Percentiles rank a stretch among this genome's conserved stretches.
Evolutionary conservation across 2,113 vertebrate species (phyloP).

Genomic region (Callocephalon fimbriatum): DNA sequence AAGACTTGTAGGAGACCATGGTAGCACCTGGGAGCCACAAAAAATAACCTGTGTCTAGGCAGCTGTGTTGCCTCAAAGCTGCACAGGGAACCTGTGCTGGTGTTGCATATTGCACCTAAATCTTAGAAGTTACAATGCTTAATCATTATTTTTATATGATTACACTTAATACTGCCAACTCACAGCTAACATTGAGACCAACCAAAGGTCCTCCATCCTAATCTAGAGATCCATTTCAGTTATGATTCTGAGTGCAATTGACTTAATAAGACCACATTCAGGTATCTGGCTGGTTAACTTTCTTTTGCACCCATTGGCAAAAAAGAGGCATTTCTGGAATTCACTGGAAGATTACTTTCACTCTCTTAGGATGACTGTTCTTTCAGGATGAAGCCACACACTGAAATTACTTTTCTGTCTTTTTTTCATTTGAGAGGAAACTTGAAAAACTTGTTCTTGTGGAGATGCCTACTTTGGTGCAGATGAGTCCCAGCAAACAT

Average conservation of each 20-base stretch:
- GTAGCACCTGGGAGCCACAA: neutral
- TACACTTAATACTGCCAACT: neutral
- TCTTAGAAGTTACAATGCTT: neutral
- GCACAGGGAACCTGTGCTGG: rapidly evolving
- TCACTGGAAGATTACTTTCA: neutral
- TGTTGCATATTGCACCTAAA: neutral
- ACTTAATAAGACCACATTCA: neutral
- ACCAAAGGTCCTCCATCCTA: neutral
- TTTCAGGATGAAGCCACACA: neutral
- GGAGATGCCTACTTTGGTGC: neutral
- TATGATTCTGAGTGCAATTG: neutral
- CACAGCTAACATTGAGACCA: neutral
- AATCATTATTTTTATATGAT: neutral
- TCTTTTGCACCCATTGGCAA: neutral
- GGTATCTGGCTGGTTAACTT: neutral
- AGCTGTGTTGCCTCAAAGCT: neutral
- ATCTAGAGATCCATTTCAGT: neutral
- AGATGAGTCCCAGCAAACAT: neutral
- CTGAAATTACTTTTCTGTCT: neutral
- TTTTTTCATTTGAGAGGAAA: neutral
- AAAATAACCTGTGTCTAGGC: neutral
- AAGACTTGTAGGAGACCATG: neutral
- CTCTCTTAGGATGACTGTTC: neutral
- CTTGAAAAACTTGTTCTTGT: neutral
- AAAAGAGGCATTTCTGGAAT: neutral